Conservation (phyloP, 2,797 vertebrate species). For the Falco novaeseelandiae region DNA sequence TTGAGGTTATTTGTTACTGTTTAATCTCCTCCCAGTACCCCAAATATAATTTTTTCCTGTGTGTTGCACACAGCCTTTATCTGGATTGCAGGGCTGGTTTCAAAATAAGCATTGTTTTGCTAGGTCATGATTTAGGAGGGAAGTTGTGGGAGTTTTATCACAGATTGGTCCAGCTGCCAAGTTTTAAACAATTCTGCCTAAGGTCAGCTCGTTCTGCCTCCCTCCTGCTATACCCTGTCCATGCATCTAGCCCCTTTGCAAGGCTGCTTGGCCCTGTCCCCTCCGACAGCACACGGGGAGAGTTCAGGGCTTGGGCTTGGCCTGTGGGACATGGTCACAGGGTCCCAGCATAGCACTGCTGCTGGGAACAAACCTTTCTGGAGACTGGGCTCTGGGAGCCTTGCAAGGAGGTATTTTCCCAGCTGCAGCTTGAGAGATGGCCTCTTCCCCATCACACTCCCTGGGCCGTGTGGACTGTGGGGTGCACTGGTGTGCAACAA, state of each 20-base stretch:
- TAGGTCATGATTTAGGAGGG: not conserved
- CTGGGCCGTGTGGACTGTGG: accelerated
- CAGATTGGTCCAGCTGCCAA: not conserved
- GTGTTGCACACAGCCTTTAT: not conserved
- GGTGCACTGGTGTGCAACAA: not conserved
- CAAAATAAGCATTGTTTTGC: not conserved
- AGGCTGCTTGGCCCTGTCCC: not conserved
- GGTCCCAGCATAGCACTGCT: not conserved
- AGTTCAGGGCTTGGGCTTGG: not conserved
- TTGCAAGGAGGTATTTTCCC: not conserved
- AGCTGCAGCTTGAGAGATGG: not conserved
- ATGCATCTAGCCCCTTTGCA: not conserved
- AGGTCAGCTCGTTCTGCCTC: not conserved
- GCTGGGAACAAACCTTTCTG: not conserved
- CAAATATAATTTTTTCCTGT: not conserved
- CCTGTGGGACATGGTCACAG: accelerated
- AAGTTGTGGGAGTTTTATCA: not conserved
- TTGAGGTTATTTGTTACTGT: not conserved
- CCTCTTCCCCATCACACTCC: not conserved
- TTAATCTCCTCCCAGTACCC: not conserved
- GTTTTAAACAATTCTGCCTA: not conserved
- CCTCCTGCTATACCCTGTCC: not conserved
- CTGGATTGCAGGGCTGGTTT: not conserved
- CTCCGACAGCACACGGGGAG: not conserved
- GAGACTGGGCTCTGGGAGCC: not conserved